A percentile compares a stretch with the other conserved stretches of the same genome.
Evolutionary conservation across 1,140 invertebrate genomes (phyloP).

Genomic region (Chelonus insularis): DNA sequence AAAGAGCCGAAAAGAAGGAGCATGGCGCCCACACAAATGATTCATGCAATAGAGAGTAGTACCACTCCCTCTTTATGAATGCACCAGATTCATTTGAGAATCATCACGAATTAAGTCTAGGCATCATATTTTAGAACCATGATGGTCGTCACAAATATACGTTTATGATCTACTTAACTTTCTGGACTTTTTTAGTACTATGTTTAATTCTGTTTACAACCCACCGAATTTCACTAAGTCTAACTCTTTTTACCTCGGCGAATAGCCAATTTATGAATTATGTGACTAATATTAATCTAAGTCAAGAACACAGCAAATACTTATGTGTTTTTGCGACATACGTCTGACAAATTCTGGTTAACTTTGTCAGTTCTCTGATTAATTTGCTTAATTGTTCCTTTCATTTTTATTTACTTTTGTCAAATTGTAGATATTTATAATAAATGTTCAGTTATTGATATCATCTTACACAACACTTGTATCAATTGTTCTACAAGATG

Average conservation of each 20-base stretch:
- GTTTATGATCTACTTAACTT: conserved; percentile 4
- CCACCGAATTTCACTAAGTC: conserved; percentile 27
- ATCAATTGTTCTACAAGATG: too few species aligned
- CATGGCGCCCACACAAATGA: conserved; percentile 25
- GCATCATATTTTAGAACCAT: too few species aligned
- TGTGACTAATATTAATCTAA: conserved; percentile 30
- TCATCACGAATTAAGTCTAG: conserved; percentile 3
- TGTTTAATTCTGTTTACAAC: neutral
- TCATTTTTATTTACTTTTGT: neutral
- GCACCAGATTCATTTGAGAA: conserved; percentile 25
- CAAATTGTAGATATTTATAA: neutral
- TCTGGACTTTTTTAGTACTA: neutral
- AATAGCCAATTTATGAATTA: conserved; percentile 35
- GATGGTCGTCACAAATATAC: too few species aligned
- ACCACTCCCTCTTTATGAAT: conserved; percentile 8
- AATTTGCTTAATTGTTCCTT: conserved; percentile 9
- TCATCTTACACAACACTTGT: too few species aligned
- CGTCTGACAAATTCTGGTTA: conserved; percentile 26
- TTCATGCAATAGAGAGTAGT: conserved; percentile 9
- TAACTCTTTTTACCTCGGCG: conserved; percentile 24
- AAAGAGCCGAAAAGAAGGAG: conserved; percentile 7
- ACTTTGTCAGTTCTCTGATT: conserved; percentile 21
- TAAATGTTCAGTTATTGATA: too few species aligned
- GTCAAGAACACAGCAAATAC: conserved; percentile 26
- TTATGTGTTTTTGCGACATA: conserved; percentile 29